Evolutionary conservation across 2,888 invertebrate species (phyloP).

Genomic region (Polydrusus cervinus): DNA sequence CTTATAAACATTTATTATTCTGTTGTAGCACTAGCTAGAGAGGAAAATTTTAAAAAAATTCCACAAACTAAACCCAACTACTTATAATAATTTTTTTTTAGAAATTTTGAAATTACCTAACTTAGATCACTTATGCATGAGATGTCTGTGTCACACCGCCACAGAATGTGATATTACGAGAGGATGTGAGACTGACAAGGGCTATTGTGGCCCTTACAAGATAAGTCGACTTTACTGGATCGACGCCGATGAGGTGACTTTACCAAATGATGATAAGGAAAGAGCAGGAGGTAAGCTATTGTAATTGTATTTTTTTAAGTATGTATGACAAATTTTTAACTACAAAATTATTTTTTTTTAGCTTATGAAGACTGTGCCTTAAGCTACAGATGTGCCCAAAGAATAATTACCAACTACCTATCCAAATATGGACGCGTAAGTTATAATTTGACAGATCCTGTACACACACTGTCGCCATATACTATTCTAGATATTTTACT

Average conservation of each 20-base stretch:
- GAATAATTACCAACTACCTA: slow-evolving; percentile 77
- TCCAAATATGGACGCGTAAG: slow-evolving; percentile 75
- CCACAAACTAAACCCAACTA: background rate
- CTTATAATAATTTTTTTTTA: background rate
- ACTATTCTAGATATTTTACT: too few relatives aligned
- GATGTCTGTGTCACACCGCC: slow-evolving; percentile 77
- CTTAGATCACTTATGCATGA: slow-evolving; percentile 72
- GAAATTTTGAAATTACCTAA: slow-evolving; percentile 36
- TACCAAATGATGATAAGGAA: slow-evolving; percentile 75
- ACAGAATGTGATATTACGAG: slow-evolving; percentile 74
- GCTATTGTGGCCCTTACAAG: slow-evolving; percentile 79
- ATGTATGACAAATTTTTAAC: too few relatives aligned
- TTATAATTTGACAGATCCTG: background rate
- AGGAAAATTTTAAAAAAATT: too few relatives aligned
- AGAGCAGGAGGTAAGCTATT: slow-evolving; percentile 70
- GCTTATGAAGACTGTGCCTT: slow-evolving; percentile 79
- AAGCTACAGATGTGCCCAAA: slow-evolving; percentile 75
- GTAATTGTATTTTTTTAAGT: too few relatives aligned
- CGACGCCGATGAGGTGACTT: slow-evolving; percentile 76
- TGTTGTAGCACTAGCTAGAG: too few relatives aligned
- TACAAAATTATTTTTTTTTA: too few relatives aligned
- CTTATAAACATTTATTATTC: background rate
- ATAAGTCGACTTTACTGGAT: slow-evolving; percentile 79
- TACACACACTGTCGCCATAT: too few relatives aligned
- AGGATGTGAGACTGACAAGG: slow-evolving; percentile 74